Base-by-base conservation (phyloP, 1,140 invertebrate genomes). In the Aphaenogaster floridana region DNA sequence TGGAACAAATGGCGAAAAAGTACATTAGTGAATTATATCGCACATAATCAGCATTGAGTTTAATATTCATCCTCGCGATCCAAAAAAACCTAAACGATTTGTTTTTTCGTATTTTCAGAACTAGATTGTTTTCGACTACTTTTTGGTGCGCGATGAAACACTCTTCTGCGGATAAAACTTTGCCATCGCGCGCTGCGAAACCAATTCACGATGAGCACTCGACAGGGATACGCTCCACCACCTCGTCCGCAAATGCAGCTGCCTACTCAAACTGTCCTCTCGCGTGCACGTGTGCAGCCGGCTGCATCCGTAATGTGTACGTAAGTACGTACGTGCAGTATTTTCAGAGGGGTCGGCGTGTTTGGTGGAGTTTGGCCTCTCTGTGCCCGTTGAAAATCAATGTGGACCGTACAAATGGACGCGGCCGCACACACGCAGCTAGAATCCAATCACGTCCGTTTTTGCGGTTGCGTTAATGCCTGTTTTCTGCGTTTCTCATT, bases 211-310 rank as follows among this genome's bases (percentile, higher is more conserved):
- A 74, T 76, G 69, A 84, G 80, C 42, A 84, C 80, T 84, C 80
- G 54, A 84, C 34, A 63, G 80, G 69, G 57, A 74, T 76, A 63
- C 57, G 78, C 78, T 69, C 54, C 69, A 84, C 80, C 54, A 84
- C 69, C 80, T 84, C 80, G 80, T 76, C 42, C 80, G 57, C 80
- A 84, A 84, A 84, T 74, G 80, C 80, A 83, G 80, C 68, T 83
- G 80, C 45, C 80, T 76, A 84, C 80, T 84, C 80, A 61, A 80
- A 84, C 68, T 83, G 68, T 74, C 68, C 79, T 59, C 78, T 69
- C 45, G 48, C 36, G 64, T 54, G 28, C 80, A 76, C 80, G 28
- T 76, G 69, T 61, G 80, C 80, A 48, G 28, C 69, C 78, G 42
- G 54, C 28, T 84, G 80, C 54, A 61, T 76, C 34, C 80, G 42